Percentiles rank a stretch among this genome's conserved stretches.
Evolutionary conservation across 1,140 invertebrate genomes (phyloP).

Genomic region (Ectropis grisescens): DNA sequence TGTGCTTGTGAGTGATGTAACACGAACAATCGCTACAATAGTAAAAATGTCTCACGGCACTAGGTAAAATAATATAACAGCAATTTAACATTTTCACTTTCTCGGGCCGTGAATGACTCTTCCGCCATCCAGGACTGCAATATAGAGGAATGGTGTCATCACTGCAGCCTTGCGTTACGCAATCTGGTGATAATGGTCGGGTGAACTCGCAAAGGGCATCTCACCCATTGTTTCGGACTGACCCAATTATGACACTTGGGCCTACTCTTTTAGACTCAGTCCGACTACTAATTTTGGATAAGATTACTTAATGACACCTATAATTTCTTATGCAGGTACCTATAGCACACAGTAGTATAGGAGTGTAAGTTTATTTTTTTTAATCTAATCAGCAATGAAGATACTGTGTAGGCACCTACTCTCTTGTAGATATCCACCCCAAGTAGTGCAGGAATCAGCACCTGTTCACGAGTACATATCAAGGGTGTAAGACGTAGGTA

Average conservation of each 20-base stretch:
- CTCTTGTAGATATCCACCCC: too few relatives aligned
- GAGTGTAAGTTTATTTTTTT: too few relatives aligned
- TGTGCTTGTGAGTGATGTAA: constrained; percentile 23
- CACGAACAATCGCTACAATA: constrained; percentile 28
- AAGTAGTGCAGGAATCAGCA: too few relatives aligned
- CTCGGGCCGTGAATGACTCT: constrained; percentile 12
- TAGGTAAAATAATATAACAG: constrained; percentile 31
- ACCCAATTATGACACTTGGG: constrained; percentile 7
- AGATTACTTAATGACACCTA: not conserved
- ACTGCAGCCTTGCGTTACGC: constrained; percentile 1
- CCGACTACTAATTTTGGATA: not conserved
- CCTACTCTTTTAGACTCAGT: constrained; percentile 2
- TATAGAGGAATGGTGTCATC: constrained; percentile 6
- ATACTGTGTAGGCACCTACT: too few relatives aligned
- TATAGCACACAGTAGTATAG: too few relatives aligned
- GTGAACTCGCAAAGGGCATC: constrained; percentile 3
- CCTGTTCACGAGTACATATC: too few relatives aligned
- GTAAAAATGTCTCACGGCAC: constrained; percentile 45
- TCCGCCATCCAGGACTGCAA: constrained; percentile 11
- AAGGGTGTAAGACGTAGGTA: too few relatives aligned
- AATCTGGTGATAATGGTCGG: too few relatives aligned
- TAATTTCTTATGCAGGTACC: too few relatives aligned
- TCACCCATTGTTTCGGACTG: constrained; percentile 12
- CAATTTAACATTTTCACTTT: constrained; percentile 51
- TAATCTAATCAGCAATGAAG: too few relatives aligned